Evolutionary conservation across 2,888 invertebrate species (phyloP).

Genomic region (Stenotaenia linearis): DNA sequence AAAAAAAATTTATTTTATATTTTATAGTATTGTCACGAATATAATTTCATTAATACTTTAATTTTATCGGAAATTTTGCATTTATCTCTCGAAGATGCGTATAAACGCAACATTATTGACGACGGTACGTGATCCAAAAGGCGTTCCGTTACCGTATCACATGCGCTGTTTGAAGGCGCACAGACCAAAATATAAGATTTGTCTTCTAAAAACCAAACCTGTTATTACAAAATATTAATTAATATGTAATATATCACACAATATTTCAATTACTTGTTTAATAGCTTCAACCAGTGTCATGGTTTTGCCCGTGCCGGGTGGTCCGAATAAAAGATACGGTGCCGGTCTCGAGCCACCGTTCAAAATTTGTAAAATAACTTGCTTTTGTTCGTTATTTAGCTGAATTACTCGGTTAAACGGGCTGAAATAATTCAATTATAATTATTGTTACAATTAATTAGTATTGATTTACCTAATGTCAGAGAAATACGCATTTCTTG

Average conservation of each 20-base stretch:
- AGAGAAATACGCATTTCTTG: neutral
- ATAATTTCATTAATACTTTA: neutral
- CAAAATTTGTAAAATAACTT: slow-evolving; percentile 71
- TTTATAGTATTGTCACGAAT: neutral
- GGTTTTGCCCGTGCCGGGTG: slow-evolving; percentile 85
- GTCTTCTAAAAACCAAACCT: neutral
- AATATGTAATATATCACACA: neutral
- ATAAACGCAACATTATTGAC: slow-evolving; percentile 18
- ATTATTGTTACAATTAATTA: neutral
- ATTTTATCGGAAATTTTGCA: slow-evolving; percentile 32
- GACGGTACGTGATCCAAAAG: neutral
- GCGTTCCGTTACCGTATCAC: neutral
- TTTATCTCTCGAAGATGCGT: slow-evolving; percentile 41
- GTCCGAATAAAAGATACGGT: slow-evolving; percentile 77
- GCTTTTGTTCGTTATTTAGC: slow-evolving; percentile 67
- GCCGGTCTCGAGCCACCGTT: slow-evolving; percentile 70
- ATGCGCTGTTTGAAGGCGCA: slow-evolving; percentile 14
- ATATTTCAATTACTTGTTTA: slow-evolving; percentile 62
- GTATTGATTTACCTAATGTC: neutral
- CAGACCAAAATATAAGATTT: slow-evolving; percentile 6
- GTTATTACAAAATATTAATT: neutral
- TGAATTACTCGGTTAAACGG: slow-evolving; percentile 62
- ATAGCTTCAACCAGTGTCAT: slow-evolving; percentile 78
- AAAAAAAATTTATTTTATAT: neutral
- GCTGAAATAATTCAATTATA: neutral